phyloP scores from a whole-genome alignment of 2,888 invertebrate species.

The Folsomia manolachei region DNA sequence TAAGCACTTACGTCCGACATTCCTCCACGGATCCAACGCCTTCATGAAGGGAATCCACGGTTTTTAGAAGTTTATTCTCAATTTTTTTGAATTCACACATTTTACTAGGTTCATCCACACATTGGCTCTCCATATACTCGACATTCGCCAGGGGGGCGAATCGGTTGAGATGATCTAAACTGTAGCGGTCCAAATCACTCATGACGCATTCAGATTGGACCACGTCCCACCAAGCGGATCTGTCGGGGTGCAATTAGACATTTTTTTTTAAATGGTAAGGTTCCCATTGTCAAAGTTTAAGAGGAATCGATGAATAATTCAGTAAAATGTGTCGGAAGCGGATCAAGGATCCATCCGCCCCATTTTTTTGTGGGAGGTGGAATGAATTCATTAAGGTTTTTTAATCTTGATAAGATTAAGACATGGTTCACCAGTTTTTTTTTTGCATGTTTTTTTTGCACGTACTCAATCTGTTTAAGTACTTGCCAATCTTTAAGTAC shows the following conservation, averaged over 20 bases:
- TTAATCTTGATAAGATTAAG: no score
- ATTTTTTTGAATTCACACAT: constrained; percentile 54
- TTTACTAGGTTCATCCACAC: constrained; percentile 54
- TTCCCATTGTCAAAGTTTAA: not conserved
- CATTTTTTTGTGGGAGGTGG: no score
- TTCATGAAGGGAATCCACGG: constrained; percentile 54
- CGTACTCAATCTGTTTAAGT: no score
- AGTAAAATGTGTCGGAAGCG: no score
- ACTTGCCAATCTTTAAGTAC: no score
- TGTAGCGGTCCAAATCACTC: constrained; percentile 55
- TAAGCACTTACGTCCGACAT: no score
- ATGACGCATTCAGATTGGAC: constrained; percentile 53
- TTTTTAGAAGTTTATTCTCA: constrained; percentile 53
- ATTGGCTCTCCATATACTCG: constrained; percentile 57
- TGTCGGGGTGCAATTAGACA: constrained; percentile 39
- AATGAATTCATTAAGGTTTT: no score
- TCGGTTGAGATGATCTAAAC: constrained; percentile 37
- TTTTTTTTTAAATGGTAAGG: no score
- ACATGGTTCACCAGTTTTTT: no score
- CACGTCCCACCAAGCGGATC: constrained; percentile 54
- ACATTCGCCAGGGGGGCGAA: constrained; percentile 47
- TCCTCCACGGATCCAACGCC: constrained; percentile 54
- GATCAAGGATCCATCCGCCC: no score
- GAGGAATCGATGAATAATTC: no score
- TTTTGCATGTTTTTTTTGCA: no score